Base-by-base conservation (phyloP, 2,888 invertebrate genomes). In the Pyrrhia umbra region DNA sequence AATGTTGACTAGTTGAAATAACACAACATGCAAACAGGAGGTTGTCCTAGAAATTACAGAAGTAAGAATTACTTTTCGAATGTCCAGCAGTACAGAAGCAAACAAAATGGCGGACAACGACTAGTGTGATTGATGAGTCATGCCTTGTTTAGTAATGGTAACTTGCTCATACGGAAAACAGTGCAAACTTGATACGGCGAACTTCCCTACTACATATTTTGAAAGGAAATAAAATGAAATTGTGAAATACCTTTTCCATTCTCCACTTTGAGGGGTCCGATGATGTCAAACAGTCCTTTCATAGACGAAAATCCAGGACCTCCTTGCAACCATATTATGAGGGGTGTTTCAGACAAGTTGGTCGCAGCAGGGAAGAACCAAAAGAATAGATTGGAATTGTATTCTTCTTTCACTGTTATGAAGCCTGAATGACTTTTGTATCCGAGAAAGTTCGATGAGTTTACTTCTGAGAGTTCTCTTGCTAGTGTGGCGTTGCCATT, bases 251-350 rank as follows among this genome's bases (percentile, higher is more conserved):
- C 78, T 67, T 66, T 60, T 51, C 75, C 79, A 30, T 67, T 23
- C 15, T 77, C 76, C 27, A 88, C 58, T 47, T 79, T 63, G 8
- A 90, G 69, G 2, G 91, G 91, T 15, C 91, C 91, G 18, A 88
- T 79, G 2, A 87, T 66, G 15, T 85, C 81, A 59, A 91, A 90
- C 0, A 88, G 68, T 6, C 89, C 90, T 25, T 79, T 64, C 59
- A 91, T 37, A 21, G 97, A 96, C 0, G 97, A 96, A 1, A 95
- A 95, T 4, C 95, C 98, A 0, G 98, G 98, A 0, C 98, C 98
- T 18, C 98, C 98, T 95, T 98, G 96, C 9, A 98, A 90, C 98
- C 98, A 98, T 71, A 98, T 96, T 18, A 97, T 94, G 72, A 98
- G 90, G 0, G 98, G 98, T 1, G 85, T 85, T 10, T 75, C 72